Evolutionary conservation across 2,888 invertebrate species (phyloP), one percentile per base, ranked within the genome.

Genomic region (Masnerella sp.): DNA sequence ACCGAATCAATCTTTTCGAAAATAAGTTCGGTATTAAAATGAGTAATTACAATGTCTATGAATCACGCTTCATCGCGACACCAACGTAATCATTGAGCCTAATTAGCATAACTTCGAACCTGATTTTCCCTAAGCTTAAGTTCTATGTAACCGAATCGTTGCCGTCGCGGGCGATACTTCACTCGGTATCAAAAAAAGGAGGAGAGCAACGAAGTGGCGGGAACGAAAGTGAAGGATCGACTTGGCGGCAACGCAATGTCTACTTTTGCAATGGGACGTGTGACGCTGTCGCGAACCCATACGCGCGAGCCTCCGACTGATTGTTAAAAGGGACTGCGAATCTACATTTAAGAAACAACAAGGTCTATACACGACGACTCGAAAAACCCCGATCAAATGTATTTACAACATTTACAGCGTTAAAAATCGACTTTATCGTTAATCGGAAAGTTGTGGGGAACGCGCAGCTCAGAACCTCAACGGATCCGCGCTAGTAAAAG

Each of bases 31-130:
- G n/a, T n/a, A n/a, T n/a, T n/a, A 5, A 11, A 25, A n/a, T 36
- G 15, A 28, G 28, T 15, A 14, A 28, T 25, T 11, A 11, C 9
- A 11, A 1, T 32, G 5, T n/a, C 36, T 36, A 32, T 32, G n/a
- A 51, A 32, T 64, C 22, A 15, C 9, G 3, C 22, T 69, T 56
- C 51, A 62, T 54, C n/a, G 11, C 56, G 68, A 61, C 64, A 45
- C 52, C 64, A 69, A 64, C 59, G 32, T 62, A 74, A 61, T 61
- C 32, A 61, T 75, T 77, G 70, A 76, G 74, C 74, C 73, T 78
- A 78, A 77, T 75, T 71, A 73, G 76, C 62, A 52, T 62, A 76
- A 61, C 52, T 58, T 69, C 9, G 42, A 56, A 68, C 58, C 45
- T 64, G 54, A 59, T 65, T 69, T 58, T 40, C 43, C 49, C 69